Base-by-base conservation (phyloP, 1,140 invertebrate genomes). In the Bombus ignitus region DNA sequence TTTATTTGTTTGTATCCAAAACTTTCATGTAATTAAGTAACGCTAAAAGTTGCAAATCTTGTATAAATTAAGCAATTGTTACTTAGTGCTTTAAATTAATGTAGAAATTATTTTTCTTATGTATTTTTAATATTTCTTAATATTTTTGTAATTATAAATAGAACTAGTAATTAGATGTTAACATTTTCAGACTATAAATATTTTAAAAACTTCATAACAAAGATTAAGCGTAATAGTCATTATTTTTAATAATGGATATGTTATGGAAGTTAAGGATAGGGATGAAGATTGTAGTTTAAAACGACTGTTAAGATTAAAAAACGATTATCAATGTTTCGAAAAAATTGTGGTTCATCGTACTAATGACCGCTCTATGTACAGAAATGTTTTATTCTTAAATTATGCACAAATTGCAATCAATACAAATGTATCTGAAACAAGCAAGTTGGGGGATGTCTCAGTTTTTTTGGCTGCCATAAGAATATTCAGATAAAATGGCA, bases 371-470 rank as follows among this genome's bases (percentile, higher is more conserved):
- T 94, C 93, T 95, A 95, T 95, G 95, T 95, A 95, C 95, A 95
- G 95, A 95, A 95, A 95, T 95, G 94, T 95, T 95, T 95, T 95
- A 95, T 95, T 95, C 94, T 95, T 95, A 95, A 95, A 95, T 95
- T 95, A 95, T 95, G 95, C 95, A 95, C 95, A 95, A 95, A 95
- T 95, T 95, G 95, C 95, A 95, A 95, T 95, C 95, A 95, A 95
- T 95, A 95, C 95, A 95, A 95, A 95, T 95, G 94, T 95, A 95
- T 95, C 94, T 95, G 94, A 95, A 95, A 95, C 95, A 95, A 95
- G 95, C 95, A 95, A 95, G 94, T 95, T 95, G 95, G 95, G 94
- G 94, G 94, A 95, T 95, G 95, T 95, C 94, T 95, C 94, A 95
- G 94, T 95, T 94, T 95, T 95, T 94, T 91, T 92, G 91, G 94